Evolutionary conservation across 2,797 vertebrate species (phyloP), one percentile per base, ranked within the genome.

Genomic region (Cryptoprocta ferox): DNA sequence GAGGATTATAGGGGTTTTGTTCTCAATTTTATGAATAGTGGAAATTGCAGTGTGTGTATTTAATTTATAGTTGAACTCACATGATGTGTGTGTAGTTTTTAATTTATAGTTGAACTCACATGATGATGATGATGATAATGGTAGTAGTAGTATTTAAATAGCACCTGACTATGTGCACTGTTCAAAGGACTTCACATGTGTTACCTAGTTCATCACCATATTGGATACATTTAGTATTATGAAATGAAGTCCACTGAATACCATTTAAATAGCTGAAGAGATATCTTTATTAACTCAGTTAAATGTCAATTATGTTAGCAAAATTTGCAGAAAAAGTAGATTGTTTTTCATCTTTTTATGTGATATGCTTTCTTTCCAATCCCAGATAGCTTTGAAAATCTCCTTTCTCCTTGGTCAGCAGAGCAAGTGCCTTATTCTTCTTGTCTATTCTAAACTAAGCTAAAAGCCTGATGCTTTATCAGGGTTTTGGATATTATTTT

Each of bases 401-500:
- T 91, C 35, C 28, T 90, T 92, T 92, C 32, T 93, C 6, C 7
- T 81, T 85, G 45, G 56, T 89, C 50, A 89, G 59, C 56, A 59
- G 89, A 94, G 28, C 63, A 88, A 59, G 53, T 68, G 24, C 10
- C 37, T 89, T 92, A 68, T 95, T 89, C 48, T 7, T 32, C 3
- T 4, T 13, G 56, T 78, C 73, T 91, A 15, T 82, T 95, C 39
- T 86, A 94, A 94, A 91, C 79, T 84, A 70, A 89, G 53, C 50
- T 76, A 80, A 93, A 95, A 87, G 39, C 76, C 63, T 66, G 63
- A 53, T 9, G 7, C 56, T 86, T 81, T 75, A 2, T 81, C 87
- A 85, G 76, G 50, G 76, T 80, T 87, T 80, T 91, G 75, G 63
- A 12, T 93, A 89, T 91, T 93, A 94, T 92, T 94, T 71, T 89